Evolutionary conservation across 2,797 vertebrate species (phyloP).

Genomic region (Telmatherina bonti): DNA sequence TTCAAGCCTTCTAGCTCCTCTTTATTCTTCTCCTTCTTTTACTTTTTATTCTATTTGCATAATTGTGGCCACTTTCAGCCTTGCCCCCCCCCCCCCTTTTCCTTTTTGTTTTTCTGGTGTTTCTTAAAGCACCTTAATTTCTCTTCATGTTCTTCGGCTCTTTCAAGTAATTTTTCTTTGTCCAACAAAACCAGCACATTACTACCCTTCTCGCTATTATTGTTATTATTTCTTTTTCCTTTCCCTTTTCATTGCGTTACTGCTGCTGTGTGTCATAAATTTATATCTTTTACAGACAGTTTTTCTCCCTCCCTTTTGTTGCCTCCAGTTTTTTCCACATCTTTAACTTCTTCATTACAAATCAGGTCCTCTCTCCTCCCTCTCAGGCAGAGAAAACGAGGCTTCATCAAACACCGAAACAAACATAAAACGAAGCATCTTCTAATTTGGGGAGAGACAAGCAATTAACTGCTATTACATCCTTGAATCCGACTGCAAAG

Average conservation of each 20-base stretch:
- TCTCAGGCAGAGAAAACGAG: slow-evolving; percentile 10
- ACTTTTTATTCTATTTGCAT: slow-evolving; percentile 20
- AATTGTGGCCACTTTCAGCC: slow-evolving; percentile 16
- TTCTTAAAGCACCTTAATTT: slow-evolving; percentile 9
- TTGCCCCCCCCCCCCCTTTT: not conserved
- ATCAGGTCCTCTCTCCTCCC: slow-evolving; percentile 29
- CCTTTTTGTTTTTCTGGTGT: not conserved
- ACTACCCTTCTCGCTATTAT: not conserved
- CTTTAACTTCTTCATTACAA: slow-evolving; percentile 28
- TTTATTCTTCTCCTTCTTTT: slow-evolving; percentile 8
- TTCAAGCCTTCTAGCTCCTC: slow-evolving; percentile 8
- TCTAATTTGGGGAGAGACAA: slow-evolving; percentile 76
- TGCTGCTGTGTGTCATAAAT: slow-evolving; percentile 24
- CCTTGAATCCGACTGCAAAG: slow-evolving; percentile 56
- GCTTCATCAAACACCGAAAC: slow-evolving; percentile 48
- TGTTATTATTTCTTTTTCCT: slow-evolving; percentile 16
- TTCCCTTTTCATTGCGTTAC: slow-evolving; percentile 28
- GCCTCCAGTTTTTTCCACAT: slow-evolving; percentile 33
- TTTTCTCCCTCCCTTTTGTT: slow-evolving; percentile 16
- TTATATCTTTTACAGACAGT: slow-evolving; percentile 39
- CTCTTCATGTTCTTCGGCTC: slow-evolving; percentile 8
- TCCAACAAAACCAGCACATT: slow-evolving; percentile 19
- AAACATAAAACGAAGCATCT: slow-evolving; percentile 65
- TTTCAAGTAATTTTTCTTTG: slow-evolving; percentile 20
- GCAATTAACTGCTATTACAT: slow-evolving; percentile 77